Evolutionary conservation across 1,140 invertebrate species (phyloP), one percentile per base, ranked within the genome.

Genomic region (Danaus melanippus): DNA sequence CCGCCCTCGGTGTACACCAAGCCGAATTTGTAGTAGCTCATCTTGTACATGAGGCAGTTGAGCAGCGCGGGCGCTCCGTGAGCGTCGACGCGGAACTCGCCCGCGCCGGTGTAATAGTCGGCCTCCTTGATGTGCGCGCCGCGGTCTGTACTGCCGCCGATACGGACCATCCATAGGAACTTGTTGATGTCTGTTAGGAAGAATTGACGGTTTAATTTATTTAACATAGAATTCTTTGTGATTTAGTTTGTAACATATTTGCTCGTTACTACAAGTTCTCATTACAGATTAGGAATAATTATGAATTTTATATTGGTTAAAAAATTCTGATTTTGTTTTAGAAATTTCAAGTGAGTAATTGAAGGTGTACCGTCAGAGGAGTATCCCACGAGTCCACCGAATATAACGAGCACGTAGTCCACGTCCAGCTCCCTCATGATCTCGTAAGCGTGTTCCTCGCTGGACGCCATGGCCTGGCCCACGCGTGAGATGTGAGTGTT

Each of bases 151-250:
- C 95, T 97, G 57, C 97, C 97, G 64, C 97, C 97, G 81, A 99
- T 99, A 58, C 97, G 91, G 8, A 99, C 97, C 97, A 99, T 99
- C 97, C 97, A 99, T 64, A 99, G 89, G 88, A 99, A 99, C 88
- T 99, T 99, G 86, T 99, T 99, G 49, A 99, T 85, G 44, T 83
- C 79, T 82, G 67, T 32, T 50, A 50, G 39, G 21, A 50, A 7
- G 7, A 5, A 7, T 32, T 5, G 21, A 32, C 6, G 21, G 2
- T 32, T 3, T 2, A 0, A 50, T 50, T 50, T 39, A 17, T 40
- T 40, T 40, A 6, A 17, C 46, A 12, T 47, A 5, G 1, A 8
- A 17, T 32, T 17, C 17, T 47, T 11, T 46, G 10, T 47, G 11
- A 47, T 47, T 11, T 47, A 12, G 4, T 7, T 32, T 3, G 21